phyloP scores from a whole-genome alignment of 1,140 invertebrate genomes.

The Drosophila pachea region DNA sequence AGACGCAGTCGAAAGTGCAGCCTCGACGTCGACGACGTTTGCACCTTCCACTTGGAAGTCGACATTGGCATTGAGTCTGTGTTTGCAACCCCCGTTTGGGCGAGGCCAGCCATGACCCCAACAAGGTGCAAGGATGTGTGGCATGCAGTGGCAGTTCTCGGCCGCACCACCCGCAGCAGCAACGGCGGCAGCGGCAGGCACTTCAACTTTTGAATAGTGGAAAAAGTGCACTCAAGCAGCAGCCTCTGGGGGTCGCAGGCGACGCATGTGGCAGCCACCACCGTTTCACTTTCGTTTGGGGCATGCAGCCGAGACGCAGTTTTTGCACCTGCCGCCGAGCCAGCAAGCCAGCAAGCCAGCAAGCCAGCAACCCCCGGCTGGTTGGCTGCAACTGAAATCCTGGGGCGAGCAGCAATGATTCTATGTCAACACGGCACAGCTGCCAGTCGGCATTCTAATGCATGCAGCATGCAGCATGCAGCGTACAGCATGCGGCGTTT shows the following conservation, averaged over 20 bases:
- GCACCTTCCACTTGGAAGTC: conserved; percentile 24
- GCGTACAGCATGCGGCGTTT: conserved; percentile 46
- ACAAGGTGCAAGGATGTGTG: conserved; percentile 27
- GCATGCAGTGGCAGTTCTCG: conserved; percentile 7
- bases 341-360: no score
- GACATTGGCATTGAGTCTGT: not conserved
- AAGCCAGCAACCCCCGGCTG: not conserved
- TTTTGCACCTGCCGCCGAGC: no score
- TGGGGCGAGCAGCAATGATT: conserved; percentile 54
- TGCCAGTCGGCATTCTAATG: conserved; percentile 44
- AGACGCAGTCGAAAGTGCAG: conserved; percentile 3
- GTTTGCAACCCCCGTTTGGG: conserved; percentile 38
- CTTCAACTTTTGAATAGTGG: conserved; percentile 69
- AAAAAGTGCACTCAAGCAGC: conserved; percentile 70
- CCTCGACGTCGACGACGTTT: conserved; percentile 34
- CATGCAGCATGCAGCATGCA: conserved; percentile 5
- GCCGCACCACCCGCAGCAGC: conserved; percentile 33
- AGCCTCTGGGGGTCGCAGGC: conserved; percentile 3
- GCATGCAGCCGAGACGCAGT: conserved; percentile 34
- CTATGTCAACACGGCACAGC: conserved; percentile 65
- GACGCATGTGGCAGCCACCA: conserved; percentile 54
- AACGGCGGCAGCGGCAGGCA: conserved; percentile 24
- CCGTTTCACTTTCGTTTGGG: conserved; percentile 71
- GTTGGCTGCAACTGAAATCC: conserved; percentile 56
- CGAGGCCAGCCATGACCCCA: conserved; percentile 28